Percentiles rank a stretch among this genome's conserved stretches.
These are phyloP conservation scores for Equus quagga DNA, from an alignment of 2,113 vertebrate species.

Conservation along the genomic window DNA sequence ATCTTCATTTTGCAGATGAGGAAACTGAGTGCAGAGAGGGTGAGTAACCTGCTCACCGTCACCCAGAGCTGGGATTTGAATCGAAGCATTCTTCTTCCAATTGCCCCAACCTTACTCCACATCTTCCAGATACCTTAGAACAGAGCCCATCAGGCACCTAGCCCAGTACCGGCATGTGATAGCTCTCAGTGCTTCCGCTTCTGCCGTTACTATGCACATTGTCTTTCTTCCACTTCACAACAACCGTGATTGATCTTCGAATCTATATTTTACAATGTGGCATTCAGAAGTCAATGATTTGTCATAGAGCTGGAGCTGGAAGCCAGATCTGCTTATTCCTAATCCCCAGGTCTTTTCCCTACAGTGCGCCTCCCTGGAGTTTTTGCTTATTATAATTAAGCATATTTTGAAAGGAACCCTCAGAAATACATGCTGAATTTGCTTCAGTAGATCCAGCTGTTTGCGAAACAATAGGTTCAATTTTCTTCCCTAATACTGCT, in stretches of 20 bases:
- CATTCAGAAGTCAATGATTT: conserved; percentile 19
- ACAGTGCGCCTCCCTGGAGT: conserved; percentile 1
- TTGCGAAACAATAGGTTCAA: conserved; percentile 77
- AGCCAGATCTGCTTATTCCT: conserved; percentile 2
- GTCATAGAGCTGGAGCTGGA: neutral
- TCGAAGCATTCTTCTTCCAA: neutral
- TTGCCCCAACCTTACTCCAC: neutral
- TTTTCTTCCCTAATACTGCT: conserved; percentile 71
- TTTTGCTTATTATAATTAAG: conserved; percentile 70
- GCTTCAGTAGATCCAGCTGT: conserved; percentile 71
- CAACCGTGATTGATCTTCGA: neutral
- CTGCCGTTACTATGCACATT: neutral
- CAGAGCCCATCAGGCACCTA: fast-evolving
- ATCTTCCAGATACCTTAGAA: neutral
- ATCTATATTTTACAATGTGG: neutral
- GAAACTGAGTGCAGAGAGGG: neutral
- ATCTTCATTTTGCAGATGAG: neutral
- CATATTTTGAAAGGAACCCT: conserved; percentile 72
- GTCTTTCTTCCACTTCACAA: neutral
- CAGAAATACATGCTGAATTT: conserved; percentile 62
- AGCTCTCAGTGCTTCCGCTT: neutral
- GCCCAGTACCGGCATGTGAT: fast-evolving
- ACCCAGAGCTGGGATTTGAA: neutral
- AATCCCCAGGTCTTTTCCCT: conserved; percentile 25
- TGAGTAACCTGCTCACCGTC: neutral